Evolutionary conservation across 1,140 invertebrate species (phyloP), one percentile per base, ranked within the genome.

Genomic region (Hypothenemus hampei): DNA sequence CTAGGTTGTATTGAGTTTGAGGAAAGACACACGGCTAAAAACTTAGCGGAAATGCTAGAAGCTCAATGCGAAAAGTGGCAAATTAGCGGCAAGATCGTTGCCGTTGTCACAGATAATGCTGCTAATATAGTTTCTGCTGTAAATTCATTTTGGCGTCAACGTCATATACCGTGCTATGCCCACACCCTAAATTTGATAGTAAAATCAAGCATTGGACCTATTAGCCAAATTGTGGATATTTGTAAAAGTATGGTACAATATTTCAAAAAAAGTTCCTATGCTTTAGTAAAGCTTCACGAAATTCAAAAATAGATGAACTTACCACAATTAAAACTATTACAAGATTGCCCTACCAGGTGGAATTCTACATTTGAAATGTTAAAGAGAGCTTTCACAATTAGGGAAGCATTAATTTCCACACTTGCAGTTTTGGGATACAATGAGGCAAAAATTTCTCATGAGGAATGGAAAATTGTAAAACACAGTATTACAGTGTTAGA

Each of bases 301-400:
- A 47, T 29, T 26, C 48, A 51, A 51, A 51, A 20, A 16, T 37
- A 51, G 29, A 39, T 51, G 21, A 51, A 47, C 6, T 15, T 19
- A 39, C 39, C 37, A 8, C 22, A 35, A 16, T 51, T 51, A 51
- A 51, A 51, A 40, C 19, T 51, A 51, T 8, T 26, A 4, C 39
- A 40, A 16, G 35, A 51, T 39, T 35, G 39, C 6, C 4, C 23
- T 4, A 47, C 44, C 21, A 5, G 52, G 8, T 55, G 44, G 43
- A 47, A 41, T 52, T 61, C 47, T 20, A 26, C 37, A 29, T 49
- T 36, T 40, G 55, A 45, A n/a, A 55, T 62, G 39, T 47, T 43
- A 3, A 13, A 52, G 58, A 54, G 58, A 23, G 7, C 57, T 33
- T 10, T 51, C 24, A 41, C 35, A 35, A 29, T 50, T 40, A 24